Base-by-base conservation (phyloP, 2,113 vertebrate species). In the Eulemur macaco region DNA sequence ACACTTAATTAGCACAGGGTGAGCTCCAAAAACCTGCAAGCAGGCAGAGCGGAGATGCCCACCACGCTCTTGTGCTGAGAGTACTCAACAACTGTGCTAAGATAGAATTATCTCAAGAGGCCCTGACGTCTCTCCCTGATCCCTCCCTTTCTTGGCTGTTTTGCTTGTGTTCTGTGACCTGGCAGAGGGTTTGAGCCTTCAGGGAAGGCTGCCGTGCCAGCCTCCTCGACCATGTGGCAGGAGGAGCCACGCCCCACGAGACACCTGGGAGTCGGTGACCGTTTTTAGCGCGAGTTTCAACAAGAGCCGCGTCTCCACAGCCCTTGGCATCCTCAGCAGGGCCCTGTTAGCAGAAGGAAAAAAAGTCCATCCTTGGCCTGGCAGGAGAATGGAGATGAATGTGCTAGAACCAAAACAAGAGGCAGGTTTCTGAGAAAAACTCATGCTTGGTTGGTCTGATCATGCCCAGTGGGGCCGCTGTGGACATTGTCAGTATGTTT, bases 1-100 rank as follows among this genome's bases (percentile, higher is more conserved):
- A 80, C 94, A 94, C 60, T 96, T 97, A 97, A 98, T 97, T 96
- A 97, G 95, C 89, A 96, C 97, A 97, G 88, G 77, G 98, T 76
- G 96, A 98, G 95, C 66, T 80, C 97, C 93, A 78, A 92, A 98
- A 97, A 92, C 89, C 91, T 96, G 92, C 71, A 88, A 80, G 20
- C 71, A 29, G 63, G 42, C 96, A 98, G 91, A 96, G 95, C n/a
- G 87, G 8, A 3, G 12, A 64, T 80, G 96, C 68, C 82, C 95
- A 77, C 29, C 88, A 74, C 37, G n/a, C 92, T 91, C 66, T 95
- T 94, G 96, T 94, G 82, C 86, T 29, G 0, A 4, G 96, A 77
- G 74, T 63, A 39, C 93, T 21, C 47, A n/a, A 63, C 47, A n/a
- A 63, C 54, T 73, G 74, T 1, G 17, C 91, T 54, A 42, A 85